These are phyloP conservation scores for Psittacula cyanocephala DNA, from an alignment of 2,113 vertebrate genomes.

Conservation along the genomic window DNA sequence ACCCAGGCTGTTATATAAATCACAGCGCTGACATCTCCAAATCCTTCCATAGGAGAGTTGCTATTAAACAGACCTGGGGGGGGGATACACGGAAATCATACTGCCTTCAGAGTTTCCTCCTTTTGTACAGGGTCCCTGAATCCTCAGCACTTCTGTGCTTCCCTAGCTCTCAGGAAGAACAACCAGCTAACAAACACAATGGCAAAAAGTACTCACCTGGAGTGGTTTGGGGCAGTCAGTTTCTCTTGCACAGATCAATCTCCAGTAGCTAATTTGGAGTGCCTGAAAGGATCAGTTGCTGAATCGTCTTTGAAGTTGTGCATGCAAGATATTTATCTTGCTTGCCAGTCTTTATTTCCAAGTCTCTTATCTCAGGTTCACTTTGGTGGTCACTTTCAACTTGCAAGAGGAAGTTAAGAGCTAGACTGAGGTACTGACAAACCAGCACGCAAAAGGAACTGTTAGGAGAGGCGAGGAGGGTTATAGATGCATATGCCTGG, in stretches of 20 bases:
- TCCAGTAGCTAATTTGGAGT: fast-evolving
- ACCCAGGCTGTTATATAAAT: not conserved
- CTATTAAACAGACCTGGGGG: not conserved
- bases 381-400: not conserved
- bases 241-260: fast-evolving
- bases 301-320: not conserved
- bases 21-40: not conserved
- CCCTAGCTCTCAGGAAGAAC: not conserved
- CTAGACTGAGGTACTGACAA: not conserved
- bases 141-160: not conserved
- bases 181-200: not conserved
- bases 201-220: not conserved
- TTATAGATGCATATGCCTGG: fast-evolving
- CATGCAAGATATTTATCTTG: fast-evolving
- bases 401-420: not conserved
- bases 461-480: not conserved
- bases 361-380: not conserved
- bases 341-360: not conserved
- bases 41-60: not conserved
- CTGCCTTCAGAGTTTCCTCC: not conserved
- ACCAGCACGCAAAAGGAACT: not conserved
- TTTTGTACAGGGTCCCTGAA: fast-evolving
- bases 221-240: not conserved
- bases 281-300: not conserved
- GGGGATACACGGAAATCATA: fast-evolving